Conservation (phyloP, 53 echinoderm and acorn worm species). For the Pentamera pediparva region DNA sequence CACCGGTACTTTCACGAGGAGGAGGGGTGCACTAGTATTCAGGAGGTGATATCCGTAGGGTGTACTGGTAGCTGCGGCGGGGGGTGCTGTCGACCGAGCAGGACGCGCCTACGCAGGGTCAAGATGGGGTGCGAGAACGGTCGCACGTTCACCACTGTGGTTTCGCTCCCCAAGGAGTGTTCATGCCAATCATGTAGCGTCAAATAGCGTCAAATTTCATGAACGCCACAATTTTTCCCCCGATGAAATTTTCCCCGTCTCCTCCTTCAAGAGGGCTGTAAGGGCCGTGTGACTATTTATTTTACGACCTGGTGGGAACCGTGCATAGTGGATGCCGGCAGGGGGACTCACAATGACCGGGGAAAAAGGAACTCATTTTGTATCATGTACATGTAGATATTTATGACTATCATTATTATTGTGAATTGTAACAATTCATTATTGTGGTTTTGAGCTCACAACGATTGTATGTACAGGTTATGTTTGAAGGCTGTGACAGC, state of each 20-base stretch:
- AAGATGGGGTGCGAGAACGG: constrained; percentile 23
- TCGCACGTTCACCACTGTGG: constrained; percentile 4
- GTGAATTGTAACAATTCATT: constrained; percentile 6
- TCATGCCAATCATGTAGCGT: constrained; percentile 11
- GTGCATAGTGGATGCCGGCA: too few relatives aligned
- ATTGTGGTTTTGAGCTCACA: too few relatives aligned
- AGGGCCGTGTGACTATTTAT: too few relatives aligned
- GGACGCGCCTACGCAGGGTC: constrained; percentile 27
- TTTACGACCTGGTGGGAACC: too few relatives aligned
- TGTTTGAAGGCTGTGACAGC: too few relatives aligned
- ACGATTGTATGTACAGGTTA: too few relatives aligned
- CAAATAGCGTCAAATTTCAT: constrained; percentile 13
- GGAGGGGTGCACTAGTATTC: constrained; percentile 29
- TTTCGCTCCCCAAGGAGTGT: constrained; percentile 3
- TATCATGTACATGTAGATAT: constrained; percentile 7
- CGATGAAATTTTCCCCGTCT: too few relatives aligned
- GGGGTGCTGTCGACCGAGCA: constrained; percentile 12
- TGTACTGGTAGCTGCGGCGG: constrained; percentile 20
- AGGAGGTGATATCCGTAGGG: constrained; percentile 18
- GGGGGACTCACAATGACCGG: too few relatives aligned
- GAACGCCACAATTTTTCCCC: too few relatives aligned
- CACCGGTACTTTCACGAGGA: constrained; percentile 2
- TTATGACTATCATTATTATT: not conserved
- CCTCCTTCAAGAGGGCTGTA: too few relatives aligned
- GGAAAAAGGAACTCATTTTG: not conserved